A percentile compares a stretch with the other conserved stretches of the same genome.
These are phyloP conservation scores for Troides aeacus DNA, from an alignment of 2,888 invertebrate genomes.

Conservation along the genomic window DNA sequence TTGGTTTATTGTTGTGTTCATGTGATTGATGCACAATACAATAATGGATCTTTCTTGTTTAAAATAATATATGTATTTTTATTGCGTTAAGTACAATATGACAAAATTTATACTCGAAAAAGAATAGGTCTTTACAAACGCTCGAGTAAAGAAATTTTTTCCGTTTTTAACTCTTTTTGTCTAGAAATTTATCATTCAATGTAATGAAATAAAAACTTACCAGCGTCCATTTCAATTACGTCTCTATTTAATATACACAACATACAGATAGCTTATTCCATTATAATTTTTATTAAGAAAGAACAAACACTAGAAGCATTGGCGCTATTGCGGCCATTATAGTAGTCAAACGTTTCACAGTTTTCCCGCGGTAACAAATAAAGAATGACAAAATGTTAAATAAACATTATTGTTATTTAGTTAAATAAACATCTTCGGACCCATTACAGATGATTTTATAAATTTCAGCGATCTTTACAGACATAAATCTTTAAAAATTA, in stretches of 20 bases:
- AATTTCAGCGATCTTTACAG: conserved; percentile 16
- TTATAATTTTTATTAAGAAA: conserved; percentile 53
- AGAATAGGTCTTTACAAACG: conserved; percentile 17
- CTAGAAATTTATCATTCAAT: conserved; percentile 26
- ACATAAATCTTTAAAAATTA: conserved; percentile 30
- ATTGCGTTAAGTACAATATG: neutral
- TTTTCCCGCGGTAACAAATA: conserved; percentile 74
- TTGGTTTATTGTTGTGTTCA: neutral
- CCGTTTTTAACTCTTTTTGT: conserved; percentile 1
- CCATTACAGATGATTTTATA: conserved; percentile 25
- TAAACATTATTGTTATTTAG: conserved; percentile 31
- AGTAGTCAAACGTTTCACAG: conserved; percentile 72
- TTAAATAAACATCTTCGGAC: conserved; percentile 24
- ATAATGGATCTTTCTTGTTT: neutral
- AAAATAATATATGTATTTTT: neutral
- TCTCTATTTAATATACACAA: conserved; percentile 50
- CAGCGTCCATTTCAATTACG: conserved; percentile 73
- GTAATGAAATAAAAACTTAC: conserved; percentile 50
- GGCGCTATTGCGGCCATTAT: conserved; percentile 79
- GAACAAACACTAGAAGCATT: conserved; percentile 74
- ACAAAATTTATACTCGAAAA: neutral
- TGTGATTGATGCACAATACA: neutral
- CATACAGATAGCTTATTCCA: conserved; percentile 48
- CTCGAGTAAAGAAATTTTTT: conserved; percentile 29
- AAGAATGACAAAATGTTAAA: conserved; percentile 33